Base-by-base conservation (phyloP, 2,113 vertebrate species). In the Morone saxatilis region DNA sequence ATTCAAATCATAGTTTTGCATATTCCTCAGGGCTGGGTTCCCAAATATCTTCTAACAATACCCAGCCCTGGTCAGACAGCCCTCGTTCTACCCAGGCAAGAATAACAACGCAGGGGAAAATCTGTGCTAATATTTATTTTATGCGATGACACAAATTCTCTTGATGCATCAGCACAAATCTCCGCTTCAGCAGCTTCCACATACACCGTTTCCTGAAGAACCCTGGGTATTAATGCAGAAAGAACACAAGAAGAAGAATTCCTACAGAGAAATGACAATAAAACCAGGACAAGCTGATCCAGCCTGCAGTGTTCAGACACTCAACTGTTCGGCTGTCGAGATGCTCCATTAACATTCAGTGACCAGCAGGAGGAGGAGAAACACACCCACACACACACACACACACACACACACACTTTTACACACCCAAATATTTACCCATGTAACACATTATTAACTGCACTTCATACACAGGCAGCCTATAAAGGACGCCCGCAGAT, bases 271-370 rank as follows among this genome's bases (percentile, higher is more conserved):
- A 7, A 17, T 13, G 61, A 50, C 14, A 19, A 38, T 36, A 22
- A 51, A 81, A 51, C 4, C 47, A 10, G 41, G 6, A 43, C 59
- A 2, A 22, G 45, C 25, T 20, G 31, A 48, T 61, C 69, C 40
- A 41, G 13, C 6, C 45, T 59, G 51, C n/a, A 25, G 48, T 4
- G 45, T 38, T 68, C 36, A 57, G 19, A n/a, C 16, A 2, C 5
- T 36, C 57, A 6, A 36, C 19, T 20, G 7, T 43, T 62, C 47
- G 69, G 48, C 74, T 77, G 51, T 17, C 6, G 20, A 45, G 10
- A 56, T 1, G 17, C 80, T 65, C 57, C 17, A 13, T 59, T 51
- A 59, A 53, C 38, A 63, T 51, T 38, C 48, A 73, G 74, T 25
- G 25, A n/a, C 59, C 61, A 60, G 38, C 53, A 66, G 45, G 4